Evolutionary conservation across 2,113 vertebrate genomes (phyloP).

Genomic region (Romanogobio albipinnatus): DNA sequence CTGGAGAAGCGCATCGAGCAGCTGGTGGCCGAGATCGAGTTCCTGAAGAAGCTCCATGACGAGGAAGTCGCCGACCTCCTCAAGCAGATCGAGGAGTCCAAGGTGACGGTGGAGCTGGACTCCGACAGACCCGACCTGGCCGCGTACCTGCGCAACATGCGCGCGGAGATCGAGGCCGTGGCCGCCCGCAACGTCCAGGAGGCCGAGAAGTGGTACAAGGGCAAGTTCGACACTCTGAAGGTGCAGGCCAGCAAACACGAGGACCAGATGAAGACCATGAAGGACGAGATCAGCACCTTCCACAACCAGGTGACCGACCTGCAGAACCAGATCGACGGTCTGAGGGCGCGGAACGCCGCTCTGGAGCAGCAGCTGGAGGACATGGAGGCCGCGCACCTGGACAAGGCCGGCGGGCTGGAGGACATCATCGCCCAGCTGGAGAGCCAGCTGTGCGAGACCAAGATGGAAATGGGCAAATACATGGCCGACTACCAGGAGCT

Average conservation of each 20-base stretch:
- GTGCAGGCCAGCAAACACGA: conserved; percentile 74
- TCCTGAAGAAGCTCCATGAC: conserved; percentile 76
- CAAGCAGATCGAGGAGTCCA: conserved; percentile 77
- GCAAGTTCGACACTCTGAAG: conserved; percentile 79
- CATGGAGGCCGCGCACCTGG: conserved; percentile 76
- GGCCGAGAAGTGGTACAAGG: conserved; percentile 82
- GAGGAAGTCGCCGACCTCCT: conserved; percentile 75
- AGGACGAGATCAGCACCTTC: conserved; percentile 76
- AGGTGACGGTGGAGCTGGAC: conserved; percentile 70
- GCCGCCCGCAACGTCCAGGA: conserved; percentile 78
- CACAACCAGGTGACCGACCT: conserved; percentile 69
- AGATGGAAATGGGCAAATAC: conserved; percentile 73
- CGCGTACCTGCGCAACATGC: conserved; percentile 70
- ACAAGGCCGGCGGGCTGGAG: conserved; percentile 68
- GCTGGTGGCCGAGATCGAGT: conserved; percentile 72
- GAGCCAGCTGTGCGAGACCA: conserved; percentile 78
- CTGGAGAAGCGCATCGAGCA: conserved; percentile 74
- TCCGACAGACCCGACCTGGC: conserved; percentile 70
- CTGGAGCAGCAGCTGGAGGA: conserved; percentile 80
- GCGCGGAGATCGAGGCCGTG: conserved; percentile 74
- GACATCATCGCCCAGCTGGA: conserved; percentile 75
- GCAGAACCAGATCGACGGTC: conserved; percentile 76
- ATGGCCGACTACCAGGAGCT: conserved; percentile 72
- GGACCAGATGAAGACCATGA: conserved; percentile 75
- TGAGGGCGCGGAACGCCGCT: conserved; percentile 70